Base-by-base conservation (phyloP, 2,888 invertebrate species). In the Cryptophagus acutangulus region DNA sequence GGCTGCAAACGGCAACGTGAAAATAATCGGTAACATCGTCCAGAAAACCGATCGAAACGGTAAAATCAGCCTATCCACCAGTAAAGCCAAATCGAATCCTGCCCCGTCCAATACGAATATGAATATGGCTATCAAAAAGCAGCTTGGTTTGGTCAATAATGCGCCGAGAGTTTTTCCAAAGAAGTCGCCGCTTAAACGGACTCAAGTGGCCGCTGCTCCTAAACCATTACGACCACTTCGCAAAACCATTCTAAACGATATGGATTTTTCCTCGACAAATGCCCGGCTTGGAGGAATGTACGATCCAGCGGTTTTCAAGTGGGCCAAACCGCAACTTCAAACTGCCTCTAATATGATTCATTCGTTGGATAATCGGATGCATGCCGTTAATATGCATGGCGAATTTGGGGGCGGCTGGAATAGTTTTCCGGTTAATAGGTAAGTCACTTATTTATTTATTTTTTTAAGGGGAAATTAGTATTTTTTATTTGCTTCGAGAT, bases 11-110 rank as follows among this genome's bases (percentile, higher is more conserved):
- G 62, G 41, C 56, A 71, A 60, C 52, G 57, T 67, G 17, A 69
- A 71, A 38, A 43, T 63, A 1, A 69, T 72, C 14, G 63, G 71
- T 5, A 70, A 68, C 41, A 75, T 75, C 43, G 64, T 74, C 9
- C 61, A 71, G 25, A 72, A 74, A 57, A 71, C 71, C 15, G 74
- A 75, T 42, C 66, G 72, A 15, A 73, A 74, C 61, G 76, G 76
- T 16, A 71, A 74, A 50, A 71, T 76, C n/a, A 66, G 70, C n/a
- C 54, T 76, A 26, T 61, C 71, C 0, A 71, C 76, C n/a, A 73
- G 72, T 51, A 71, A 74, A 55, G 49, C 57, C 9, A 52, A 58
- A 17, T 52, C 53, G 24, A 50, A 52, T 5, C n/a, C n/a, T n/a
- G n/a, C n/a, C n/a, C n/a, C n/a, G n/a, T n/a, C n/a, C n/a, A 17